A percentile compares a stretch with the other conserved stretches of the same genome.
phyloP scores from a whole-genome alignment of 2,888 invertebrate species.

The Harpalus rufipes region DNA sequence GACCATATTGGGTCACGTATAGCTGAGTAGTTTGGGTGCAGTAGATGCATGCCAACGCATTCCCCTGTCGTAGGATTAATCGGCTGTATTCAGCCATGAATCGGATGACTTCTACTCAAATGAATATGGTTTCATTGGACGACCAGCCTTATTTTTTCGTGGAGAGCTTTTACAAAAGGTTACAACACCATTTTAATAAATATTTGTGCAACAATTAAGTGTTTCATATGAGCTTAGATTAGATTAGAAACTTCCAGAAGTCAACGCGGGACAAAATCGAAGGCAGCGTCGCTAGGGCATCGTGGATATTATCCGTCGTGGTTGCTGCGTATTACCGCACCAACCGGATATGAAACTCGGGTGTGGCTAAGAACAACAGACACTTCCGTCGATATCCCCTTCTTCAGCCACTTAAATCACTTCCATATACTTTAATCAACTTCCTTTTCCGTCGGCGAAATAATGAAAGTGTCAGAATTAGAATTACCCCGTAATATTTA shows the following conservation, averaged over 20 bases:
- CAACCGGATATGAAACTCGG: constrained; percentile 61
- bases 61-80: too few relatives aligned
- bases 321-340: constrained; percentile 54
- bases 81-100: too few relatives aligned
- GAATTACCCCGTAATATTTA: constrained; percentile 9
- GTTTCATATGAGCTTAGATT: too few relatives aligned
- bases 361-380: constrained; percentile 56
- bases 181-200: too few relatives aligned
- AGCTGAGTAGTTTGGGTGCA: too few relatives aligned
- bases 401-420: not conserved
- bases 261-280: not conserved
- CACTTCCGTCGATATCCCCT: constrained; percentile 52
- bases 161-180: too few relatives aligned
- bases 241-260: not conserved
- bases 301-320: not conserved
- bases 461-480: not conserved
- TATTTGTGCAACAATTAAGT: too few relatives aligned
- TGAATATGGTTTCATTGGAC: too few relatives aligned
- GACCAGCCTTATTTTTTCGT: too few relatives aligned
- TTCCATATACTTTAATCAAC: constrained; percentile 34
- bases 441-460: not conserved
- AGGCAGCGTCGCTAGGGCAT: not conserved
- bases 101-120: too few relatives aligned
- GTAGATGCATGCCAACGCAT: too few relatives aligned
- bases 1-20: too few relatives aligned